phyloP scores from a whole-genome alignment of 2,797 vertebrate species.

The Melanotaenia maccullochi region DNA sequence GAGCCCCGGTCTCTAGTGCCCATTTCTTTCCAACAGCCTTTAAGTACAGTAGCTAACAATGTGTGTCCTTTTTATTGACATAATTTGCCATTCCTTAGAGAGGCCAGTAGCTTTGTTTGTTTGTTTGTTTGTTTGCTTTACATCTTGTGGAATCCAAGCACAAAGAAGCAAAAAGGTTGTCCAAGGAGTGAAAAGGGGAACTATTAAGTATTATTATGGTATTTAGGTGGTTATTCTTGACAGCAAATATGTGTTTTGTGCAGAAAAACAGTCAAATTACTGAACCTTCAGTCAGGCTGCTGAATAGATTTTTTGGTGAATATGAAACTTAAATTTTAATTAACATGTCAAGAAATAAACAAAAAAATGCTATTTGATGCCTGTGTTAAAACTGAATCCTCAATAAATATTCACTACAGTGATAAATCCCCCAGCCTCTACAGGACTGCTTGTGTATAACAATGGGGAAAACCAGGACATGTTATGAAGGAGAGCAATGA shows the following conservation, averaged over 20 bases:
- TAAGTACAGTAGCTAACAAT: too few relatives aligned
- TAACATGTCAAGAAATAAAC: slow-evolving; percentile 18
- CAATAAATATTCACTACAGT: slow-evolving; percentile 30
- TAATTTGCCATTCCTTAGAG: neutral
- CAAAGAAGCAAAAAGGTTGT: neutral
- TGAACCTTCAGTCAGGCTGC: neutral
- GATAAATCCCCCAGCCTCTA: slow-evolving; percentile 33
- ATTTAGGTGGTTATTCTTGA: neutral
- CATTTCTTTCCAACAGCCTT: too few relatives aligned
- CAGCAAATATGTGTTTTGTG: neutral
- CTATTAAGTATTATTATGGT: neutral
- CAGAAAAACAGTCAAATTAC: neutral
- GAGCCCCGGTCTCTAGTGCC: too few relatives aligned
- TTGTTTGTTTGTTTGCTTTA: neutral
- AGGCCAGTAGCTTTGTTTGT: neutral
- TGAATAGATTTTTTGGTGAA: neutral
- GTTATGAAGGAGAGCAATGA: slow-evolving; percentile 67
- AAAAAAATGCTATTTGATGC: slow-evolving; percentile 19
- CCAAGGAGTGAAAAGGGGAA: neutral
- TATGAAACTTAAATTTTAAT: neutral
- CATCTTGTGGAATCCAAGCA: neutral
- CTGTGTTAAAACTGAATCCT: slow-evolving; percentile 18
- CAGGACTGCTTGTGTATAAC: slow-evolving; percentile 54
- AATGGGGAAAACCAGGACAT: slow-evolving; percentile 56
- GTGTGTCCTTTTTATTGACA: too few relatives aligned